Percentiles rank a stretch among this genome's conserved stretches.
Conservation (phyloP, 92 coral and sea anemone species). For the Siderastrea siderea region DNA sequence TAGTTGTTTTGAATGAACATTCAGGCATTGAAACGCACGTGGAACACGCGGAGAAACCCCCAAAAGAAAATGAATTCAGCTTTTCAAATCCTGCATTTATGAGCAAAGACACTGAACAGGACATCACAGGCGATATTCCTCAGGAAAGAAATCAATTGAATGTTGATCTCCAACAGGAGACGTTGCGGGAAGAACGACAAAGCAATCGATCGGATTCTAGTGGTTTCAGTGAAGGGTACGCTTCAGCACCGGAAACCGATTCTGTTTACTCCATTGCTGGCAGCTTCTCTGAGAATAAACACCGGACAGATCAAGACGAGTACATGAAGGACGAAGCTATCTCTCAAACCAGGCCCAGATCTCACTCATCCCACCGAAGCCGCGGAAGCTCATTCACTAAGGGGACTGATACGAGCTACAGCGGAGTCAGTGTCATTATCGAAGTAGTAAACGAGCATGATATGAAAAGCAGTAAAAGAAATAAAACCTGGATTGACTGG, state of each 20-base stretch:
- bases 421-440: constrained; percentile 27
- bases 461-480: constrained; percentile 10
- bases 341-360: background rate
- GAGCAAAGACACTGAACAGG: constrained; percentile 11
- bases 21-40: background rate
- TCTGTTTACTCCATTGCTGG: constrained; percentile 5
- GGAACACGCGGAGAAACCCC: background rate
- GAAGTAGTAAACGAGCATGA: background rate
- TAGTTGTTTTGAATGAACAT: background rate
- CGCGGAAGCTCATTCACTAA: constrained; percentile 3
- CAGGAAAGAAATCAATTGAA: background rate
- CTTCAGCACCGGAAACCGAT: constrained; percentile 41
- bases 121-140: background rate
- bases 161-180: background rate
- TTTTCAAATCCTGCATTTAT: constrained; percentile 35
- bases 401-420: constrained; percentile 16
- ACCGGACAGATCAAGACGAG: background rate
- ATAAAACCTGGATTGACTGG: constrained; percentile 71
- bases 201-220: constrained; percentile 31
- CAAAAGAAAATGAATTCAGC: constrained; percentile 9
- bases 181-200: constrained; percentile 16
- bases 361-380: background rate
- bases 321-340: background rate
- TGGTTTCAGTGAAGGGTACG: constrained; percentile 46
- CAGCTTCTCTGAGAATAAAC: background rate